Conservation (phyloP, 2,113 vertebrate species). For the Oryctolagus cuniculus region DNA sequence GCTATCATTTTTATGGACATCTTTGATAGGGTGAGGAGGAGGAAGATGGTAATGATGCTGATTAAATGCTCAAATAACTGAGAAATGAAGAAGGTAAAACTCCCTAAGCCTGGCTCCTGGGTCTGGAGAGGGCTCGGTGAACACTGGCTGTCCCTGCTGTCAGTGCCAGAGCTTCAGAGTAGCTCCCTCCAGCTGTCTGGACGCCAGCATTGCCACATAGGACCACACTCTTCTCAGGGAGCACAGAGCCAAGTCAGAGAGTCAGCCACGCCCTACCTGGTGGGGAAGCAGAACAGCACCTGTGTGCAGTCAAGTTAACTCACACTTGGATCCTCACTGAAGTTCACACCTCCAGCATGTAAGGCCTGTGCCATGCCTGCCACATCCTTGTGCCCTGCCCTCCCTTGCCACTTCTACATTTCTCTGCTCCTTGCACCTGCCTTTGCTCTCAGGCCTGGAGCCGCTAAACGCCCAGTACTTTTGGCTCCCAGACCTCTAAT, state of each 20-base stretch:
- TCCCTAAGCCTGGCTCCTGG: too few relatives aligned
- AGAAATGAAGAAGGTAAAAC: background rate
- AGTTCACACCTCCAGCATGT: too few relatives aligned
- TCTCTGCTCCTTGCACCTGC: background rate
- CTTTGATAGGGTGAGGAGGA: background rate
- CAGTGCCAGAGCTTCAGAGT: rapidly evolving
- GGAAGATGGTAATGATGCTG: background rate
- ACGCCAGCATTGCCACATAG: background rate
- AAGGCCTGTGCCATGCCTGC: rapidly evolving
- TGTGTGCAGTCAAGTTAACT: too few relatives aligned
- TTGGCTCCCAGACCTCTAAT: background rate
- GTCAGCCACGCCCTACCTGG: too few relatives aligned
- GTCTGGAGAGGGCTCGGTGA: background rate
- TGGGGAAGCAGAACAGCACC: background rate
- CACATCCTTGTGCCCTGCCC: too few relatives aligned
- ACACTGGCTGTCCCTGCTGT: rapidly evolving
- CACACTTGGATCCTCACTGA: background rate
- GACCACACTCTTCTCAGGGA: too few relatives aligned
- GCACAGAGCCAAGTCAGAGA: background rate
- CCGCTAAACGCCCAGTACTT: too few relatives aligned
- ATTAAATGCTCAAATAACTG: background rate
- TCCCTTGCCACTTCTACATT: background rate
- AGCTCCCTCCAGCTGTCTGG: too few relatives aligned
- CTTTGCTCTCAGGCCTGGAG: background rate
- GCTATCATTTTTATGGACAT: background rate